phyloP scores from a whole-genome alignment of 2,113 vertebrate genomes.

The Ahaetulla prasina region DNA sequence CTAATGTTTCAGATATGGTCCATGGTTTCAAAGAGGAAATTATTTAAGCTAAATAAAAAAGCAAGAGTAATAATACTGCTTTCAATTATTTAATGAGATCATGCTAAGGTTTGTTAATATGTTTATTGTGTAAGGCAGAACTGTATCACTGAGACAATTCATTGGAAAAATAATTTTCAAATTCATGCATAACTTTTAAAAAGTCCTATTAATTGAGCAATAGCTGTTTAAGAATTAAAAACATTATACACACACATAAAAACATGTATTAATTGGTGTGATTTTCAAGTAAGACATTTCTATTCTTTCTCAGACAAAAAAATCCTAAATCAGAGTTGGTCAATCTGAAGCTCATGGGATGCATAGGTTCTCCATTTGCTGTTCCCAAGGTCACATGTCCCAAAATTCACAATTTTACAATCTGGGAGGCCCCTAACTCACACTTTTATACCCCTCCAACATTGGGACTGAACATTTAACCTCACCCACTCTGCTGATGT shows the following conservation, averaged over 20 bases:
- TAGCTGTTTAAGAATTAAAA: not conserved
- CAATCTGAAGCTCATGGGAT: not conserved
- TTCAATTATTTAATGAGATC: not conserved
- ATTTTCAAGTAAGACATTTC: not conserved
- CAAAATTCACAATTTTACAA: not conserved
- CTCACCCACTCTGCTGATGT: not conserved
- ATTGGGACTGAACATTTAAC: not conserved
- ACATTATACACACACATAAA: not conserved
- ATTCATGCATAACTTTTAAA: not conserved
- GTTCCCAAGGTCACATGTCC: not conserved
- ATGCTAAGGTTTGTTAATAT: not conserved
- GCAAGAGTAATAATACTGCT: not conserved
- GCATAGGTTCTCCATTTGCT: not conserved
- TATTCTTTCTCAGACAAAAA: not conserved
- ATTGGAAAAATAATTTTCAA: not conserved
- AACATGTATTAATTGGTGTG: not conserved
- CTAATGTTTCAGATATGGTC: not conserved
- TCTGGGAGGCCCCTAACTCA: not conserved
- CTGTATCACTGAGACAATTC: not conserved
- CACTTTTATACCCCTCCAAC: not conserved
- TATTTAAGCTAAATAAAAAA: not conserved
- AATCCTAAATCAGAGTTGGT: not conserved
- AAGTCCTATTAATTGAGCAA: not conserved
- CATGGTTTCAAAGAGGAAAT: not conserved
- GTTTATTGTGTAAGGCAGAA: not conserved